Evolutionary conservation across 92 coral and sea anemone genomes (phyloP), one percentile per base, ranked within the genome.

Genomic region (Porites cylindrica): DNA sequence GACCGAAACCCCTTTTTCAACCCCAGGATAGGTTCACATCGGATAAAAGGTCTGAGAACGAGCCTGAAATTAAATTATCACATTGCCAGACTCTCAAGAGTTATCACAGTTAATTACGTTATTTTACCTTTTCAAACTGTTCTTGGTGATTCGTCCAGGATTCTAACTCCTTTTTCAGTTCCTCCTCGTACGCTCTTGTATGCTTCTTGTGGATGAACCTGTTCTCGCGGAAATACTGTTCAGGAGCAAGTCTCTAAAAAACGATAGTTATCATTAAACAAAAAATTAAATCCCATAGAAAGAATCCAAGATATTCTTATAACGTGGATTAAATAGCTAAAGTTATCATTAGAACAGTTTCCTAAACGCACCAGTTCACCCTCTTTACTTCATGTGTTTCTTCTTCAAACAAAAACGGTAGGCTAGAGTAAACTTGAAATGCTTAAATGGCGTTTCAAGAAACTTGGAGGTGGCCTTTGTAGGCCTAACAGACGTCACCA

Each of bases 181-280:
- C 93, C 23, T 64, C 64, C 85, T 93, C 96, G 78, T 93, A 93
- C 66, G 65, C 60, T 51, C 93, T 75, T 32, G 90, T 91, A 18
- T 58, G 77, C 1, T 74, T 79, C 64, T 88, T 93, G 13, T 79
- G 73, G 56, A 93, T 88, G 51, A 93, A 70, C 62, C 73, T 81
- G 14, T 32, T 75, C 62, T 88, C 91, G 29, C 71, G 21, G 68
- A 93, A 93, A 70, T 88, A 82, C 29, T 53, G 58, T 69, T 88
- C 93, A 21, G 96, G 96, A 53, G 63, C 72, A 17, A 91, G 85
- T 38, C 62, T 29, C 94, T 91, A 63, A 51, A 76, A 75, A 56
- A 56, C 61, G 61, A 56, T 2, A 56, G 11, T 10, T 56, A 14
- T 56, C 14, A 14, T 56, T 56, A 10, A 14, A 56, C 11, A 56